Evolutionary conservation across 2,888 invertebrate species (phyloP).

Genomic region (Chrysina gloriosa): DNA sequence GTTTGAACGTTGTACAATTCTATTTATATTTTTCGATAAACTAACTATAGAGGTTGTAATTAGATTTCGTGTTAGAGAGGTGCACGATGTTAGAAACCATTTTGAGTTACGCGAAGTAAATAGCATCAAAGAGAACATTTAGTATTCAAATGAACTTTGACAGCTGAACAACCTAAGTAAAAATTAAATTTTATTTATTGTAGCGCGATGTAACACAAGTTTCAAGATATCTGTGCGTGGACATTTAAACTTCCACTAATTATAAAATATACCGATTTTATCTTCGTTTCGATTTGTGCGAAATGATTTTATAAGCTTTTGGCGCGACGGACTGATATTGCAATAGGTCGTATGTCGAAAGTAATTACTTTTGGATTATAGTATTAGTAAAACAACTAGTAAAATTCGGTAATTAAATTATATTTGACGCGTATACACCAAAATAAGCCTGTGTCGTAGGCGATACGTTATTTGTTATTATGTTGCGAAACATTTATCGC

Average conservation of each 20-base stretch:
- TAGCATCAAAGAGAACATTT: not conserved
- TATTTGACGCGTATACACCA: not conserved
- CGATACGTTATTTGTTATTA: not conserved
- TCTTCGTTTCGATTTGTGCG: not conserved
- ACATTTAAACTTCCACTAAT: not conserved
- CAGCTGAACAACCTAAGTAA: too few species aligned
- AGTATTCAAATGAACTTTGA: too few species aligned
- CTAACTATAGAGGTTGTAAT: slow-evolving; percentile 10
- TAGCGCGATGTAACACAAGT: not conserved
- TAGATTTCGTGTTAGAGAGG: not conserved
- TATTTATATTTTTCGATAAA: slow-evolving; percentile 20
- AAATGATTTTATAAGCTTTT: not conserved
- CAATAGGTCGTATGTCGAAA: slow-evolving; percentile 10
- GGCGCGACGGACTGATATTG: not conserved
- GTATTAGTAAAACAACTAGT: not conserved
- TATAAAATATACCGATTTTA: not conserved
- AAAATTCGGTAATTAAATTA: slow-evolving; percentile 7
- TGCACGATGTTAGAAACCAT: not conserved
- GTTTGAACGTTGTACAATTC: not conserved
- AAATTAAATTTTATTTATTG: not conserved
- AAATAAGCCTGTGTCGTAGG: not conserved
- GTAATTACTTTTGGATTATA: slow-evolving; percentile 16
- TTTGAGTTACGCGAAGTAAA: not conserved
- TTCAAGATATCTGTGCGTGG: not conserved
- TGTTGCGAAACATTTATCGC: not conserved